A percentile compares a stretch with the other conserved stretches of the same genome.
These are phyloP conservation scores for Epinephelus coioides DNA, from an alignment of 2,797 vertebrate genomes.

Conservation along the genomic window DNA sequence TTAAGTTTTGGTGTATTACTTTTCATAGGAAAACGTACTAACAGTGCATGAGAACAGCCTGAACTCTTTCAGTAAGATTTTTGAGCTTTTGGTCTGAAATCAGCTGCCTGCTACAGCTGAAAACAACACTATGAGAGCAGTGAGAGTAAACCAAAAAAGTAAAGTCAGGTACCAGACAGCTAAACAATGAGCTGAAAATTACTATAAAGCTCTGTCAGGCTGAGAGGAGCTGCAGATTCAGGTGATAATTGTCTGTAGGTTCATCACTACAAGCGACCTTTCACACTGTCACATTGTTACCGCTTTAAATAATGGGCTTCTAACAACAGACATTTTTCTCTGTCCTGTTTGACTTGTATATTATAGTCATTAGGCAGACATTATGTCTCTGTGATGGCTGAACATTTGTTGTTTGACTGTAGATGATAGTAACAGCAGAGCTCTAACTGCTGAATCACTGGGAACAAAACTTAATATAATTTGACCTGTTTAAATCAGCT, in stretches of 20 bases:
- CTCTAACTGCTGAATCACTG: neutral
- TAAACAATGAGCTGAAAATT: neutral
- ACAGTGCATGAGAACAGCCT: too few species aligned
- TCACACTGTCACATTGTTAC: too few species aligned
- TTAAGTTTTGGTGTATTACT: too few species aligned
- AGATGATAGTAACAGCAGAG: constrained; percentile 3
- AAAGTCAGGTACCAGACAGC: neutral
- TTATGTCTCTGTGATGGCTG: constrained; percentile 19
- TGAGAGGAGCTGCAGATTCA: too few species aligned
- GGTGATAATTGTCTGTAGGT: neutral
- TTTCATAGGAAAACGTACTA: too few species aligned
- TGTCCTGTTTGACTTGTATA: constrained; percentile 17
- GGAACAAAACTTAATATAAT: neutral
- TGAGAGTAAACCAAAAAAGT: neutral
- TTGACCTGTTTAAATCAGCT: constrained; percentile 7
- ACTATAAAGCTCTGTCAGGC: too few species aligned
- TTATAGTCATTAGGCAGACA: constrained; percentile 31
- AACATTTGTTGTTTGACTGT: neutral
- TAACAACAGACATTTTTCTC: constrained; percentile 4
- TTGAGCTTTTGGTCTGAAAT: neutral
- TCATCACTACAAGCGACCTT: neutral
- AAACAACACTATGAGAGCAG: too few species aligned
- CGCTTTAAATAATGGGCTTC: neutral
- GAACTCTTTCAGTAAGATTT: neutral
- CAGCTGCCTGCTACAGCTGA: neutral